Conservation (phyloP, 2,113 vertebrate species). For the Marcusenius ussheri region DNA sequence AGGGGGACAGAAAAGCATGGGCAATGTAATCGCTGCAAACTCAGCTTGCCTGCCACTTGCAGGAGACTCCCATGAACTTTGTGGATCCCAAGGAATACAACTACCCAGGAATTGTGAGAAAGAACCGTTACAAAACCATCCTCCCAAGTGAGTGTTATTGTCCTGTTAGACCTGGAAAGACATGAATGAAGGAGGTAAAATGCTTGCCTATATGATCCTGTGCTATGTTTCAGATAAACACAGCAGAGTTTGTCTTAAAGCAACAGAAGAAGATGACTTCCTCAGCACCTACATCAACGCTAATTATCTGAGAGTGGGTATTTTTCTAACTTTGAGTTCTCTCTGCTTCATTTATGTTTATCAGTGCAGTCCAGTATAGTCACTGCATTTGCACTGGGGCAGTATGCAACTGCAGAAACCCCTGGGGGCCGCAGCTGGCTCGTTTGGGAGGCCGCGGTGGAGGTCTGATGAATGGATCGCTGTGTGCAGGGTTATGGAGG, state of each 20-base stretch:
- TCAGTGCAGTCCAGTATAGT: background rate
- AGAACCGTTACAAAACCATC: slow-evolving; percentile 98
- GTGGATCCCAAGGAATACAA: slow-evolving; percentile 96
- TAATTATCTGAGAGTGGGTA: slow-evolving; percentile 92
- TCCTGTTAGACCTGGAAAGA: background rate
- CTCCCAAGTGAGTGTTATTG: slow-evolving; percentile 82
- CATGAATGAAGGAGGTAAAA: background rate
- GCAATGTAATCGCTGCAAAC: background rate
- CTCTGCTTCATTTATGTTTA: background rate
- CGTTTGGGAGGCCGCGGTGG: background rate
- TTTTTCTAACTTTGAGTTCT: background rate
- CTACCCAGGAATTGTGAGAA: slow-evolving; percentile 91
- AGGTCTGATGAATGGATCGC: slow-evolving; percentile 17
- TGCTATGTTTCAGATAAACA: slow-evolving; percentile 76
- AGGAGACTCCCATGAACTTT: slow-evolving; percentile 99
- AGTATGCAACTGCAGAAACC: background rate
- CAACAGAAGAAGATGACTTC: slow-evolving; percentile 81
- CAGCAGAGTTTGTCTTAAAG: slow-evolving; percentile 90
- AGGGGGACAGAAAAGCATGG: background rate
- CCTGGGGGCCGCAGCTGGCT: background rate
- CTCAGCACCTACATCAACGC: slow-evolving; percentile 95
- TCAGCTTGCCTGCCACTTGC: slow-evolving; percentile 30
- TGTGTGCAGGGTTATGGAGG: slow-evolving; percentile 81
- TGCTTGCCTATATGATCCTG: background rate
- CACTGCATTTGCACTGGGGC: background rate